Evolutionary conservation across 2,113 vertebrate genomes (phyloP).

Genomic region (Calidris pugnax): DNA sequence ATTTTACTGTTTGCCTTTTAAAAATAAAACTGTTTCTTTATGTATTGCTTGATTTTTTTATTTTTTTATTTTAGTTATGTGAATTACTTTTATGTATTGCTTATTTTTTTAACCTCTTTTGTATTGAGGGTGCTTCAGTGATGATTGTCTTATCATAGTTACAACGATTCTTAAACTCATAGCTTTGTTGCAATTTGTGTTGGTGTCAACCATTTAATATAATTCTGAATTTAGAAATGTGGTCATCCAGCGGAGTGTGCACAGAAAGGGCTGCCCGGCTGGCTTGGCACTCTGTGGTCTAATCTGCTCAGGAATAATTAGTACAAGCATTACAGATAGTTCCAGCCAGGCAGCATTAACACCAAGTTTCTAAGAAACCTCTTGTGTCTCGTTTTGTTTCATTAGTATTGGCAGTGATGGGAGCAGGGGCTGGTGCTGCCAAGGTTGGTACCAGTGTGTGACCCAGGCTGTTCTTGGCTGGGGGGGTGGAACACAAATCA

Average conservation of each 20-base stretch:
- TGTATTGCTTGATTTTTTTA: neutral
- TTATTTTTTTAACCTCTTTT: neutral
- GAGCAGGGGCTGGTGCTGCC: neutral
- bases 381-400: neutral
- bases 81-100: neutral
- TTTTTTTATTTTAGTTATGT: neutral
- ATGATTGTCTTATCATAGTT: neutral
- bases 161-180: neutral
- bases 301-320: constrained; percentile 27
- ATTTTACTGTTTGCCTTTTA: neutral
- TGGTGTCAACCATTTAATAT: neutral
- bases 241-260: neutral
- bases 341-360: constrained; percentile 29
- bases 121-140: neutral
- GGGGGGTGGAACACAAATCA: neutral
- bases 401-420: neutral
- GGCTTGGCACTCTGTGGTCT: neutral
- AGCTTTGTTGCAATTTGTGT: neutral
- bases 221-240: neutral
- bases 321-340: constrained; percentile 14
- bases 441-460: neutral
- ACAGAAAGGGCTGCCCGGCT: neutral
- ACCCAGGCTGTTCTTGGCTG: neutral
- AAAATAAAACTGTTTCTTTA: neutral
- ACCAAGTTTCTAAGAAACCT: neutral